Percentiles rank a stretch among this genome's conserved stretches.
Conservation (phyloP, 2,113 vertebrate genomes). For the Campylomormyrus tamandua region DNA sequence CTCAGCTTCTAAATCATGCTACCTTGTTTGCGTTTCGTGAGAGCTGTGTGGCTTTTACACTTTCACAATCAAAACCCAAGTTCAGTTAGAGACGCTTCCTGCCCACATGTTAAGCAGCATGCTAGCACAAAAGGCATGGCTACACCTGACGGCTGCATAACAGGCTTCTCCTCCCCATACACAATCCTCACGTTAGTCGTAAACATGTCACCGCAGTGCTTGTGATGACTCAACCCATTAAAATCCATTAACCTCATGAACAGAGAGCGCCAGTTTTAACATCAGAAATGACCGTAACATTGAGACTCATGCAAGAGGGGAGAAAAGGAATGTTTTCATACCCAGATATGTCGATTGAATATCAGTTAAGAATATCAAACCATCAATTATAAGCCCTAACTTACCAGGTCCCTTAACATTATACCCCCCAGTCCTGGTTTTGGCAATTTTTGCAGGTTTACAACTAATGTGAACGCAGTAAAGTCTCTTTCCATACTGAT, state of each 20-base stretch:
- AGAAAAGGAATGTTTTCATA: not conserved
- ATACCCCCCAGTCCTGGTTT: not conserved
- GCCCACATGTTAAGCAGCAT: not conserved
- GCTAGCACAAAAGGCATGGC: not conserved
- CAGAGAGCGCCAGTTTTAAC: not conserved
- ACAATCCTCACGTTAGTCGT: not conserved
- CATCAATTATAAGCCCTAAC: not conserved
- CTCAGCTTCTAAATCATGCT: not conserved
- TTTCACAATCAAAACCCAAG: not conserved
- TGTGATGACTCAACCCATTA: not conserved
- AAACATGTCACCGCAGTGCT: not conserved
- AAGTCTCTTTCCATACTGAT: not conserved
- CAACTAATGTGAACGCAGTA: not conserved
- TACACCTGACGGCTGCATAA: not conserved
- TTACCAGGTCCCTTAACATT: not conserved
- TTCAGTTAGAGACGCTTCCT: not conserved
- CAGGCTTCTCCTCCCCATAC: not conserved
- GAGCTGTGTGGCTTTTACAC: not conserved
- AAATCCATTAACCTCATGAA: not conserved
- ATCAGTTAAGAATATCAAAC: not conserved
- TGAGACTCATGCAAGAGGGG: not conserved
- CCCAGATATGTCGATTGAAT: not conserved
- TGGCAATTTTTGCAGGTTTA: not conserved
- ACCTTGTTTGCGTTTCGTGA: not conserved
- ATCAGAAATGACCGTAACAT: not conserved